Evolutionary conservation across 2,888 invertebrate genomes (phyloP).

Genomic region (Hedychridium roseum): DNA sequence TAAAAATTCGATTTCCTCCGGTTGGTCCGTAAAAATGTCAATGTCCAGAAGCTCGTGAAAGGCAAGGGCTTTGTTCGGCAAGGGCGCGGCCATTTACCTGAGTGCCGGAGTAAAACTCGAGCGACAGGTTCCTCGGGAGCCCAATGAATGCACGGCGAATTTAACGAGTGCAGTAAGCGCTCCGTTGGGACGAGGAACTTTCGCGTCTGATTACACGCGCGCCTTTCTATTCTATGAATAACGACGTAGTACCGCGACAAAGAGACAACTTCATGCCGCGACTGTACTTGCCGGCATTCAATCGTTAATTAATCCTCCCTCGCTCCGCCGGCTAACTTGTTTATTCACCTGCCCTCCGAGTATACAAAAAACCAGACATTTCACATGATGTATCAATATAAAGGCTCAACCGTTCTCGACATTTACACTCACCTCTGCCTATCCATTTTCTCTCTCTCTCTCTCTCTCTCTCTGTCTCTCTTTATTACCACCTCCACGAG

Average conservation of each 20-base stretch:
- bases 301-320: too few relatives aligned
- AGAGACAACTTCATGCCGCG: too few relatives aligned
- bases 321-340: too few relatives aligned
- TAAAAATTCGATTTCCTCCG: slow-evolving; percentile 4
- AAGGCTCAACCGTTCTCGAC: too few relatives aligned
- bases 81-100: slow-evolving; percentile 8
- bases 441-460: too few relatives aligned
- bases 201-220: slow-evolving; percentile 16
- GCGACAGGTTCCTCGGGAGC: slow-evolving; percentile 7
- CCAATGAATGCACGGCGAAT: slow-evolving; percentile 5
- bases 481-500: too few relatives aligned
- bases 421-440: too few relatives aligned
- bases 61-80: slow-evolving; percentile 7
- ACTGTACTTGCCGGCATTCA: too few relatives aligned
- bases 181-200: slow-evolving; percentile 7
- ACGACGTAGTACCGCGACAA: too few relatives aligned
- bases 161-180: neutral
- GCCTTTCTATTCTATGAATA: slow-evolving; percentile 7
- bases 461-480: too few relatives aligned
- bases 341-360: neutral
- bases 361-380: neutral
- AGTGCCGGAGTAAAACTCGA: slow-evolving; percentile 13
- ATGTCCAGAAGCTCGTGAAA: neutral
- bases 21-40: neutral
- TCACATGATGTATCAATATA: too few relatives aligned